These are phyloP conservation scores for Perca schrenkii DNA, from an alignment of 2,113 vertebrate species.

Conservation along the genomic window DNA sequence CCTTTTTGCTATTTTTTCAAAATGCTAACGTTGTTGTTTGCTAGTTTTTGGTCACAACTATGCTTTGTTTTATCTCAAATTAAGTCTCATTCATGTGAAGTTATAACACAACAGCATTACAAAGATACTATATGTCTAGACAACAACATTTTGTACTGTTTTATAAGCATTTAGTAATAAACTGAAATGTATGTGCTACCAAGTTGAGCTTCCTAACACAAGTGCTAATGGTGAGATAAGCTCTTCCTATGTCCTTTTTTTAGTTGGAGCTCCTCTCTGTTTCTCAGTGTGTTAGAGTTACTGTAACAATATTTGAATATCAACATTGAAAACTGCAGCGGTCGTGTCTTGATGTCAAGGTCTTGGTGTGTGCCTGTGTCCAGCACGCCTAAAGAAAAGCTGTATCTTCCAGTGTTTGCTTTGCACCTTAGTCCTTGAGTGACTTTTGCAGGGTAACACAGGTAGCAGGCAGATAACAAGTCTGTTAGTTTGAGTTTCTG, in stretches of 20 bases:
- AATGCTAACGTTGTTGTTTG: background rate
- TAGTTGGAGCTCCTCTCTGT: background rate
- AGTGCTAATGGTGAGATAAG: background rate
- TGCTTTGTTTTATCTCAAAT: background rate
- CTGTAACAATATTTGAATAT: background rate
- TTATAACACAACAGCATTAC: background rate
- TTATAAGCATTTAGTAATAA: background rate
- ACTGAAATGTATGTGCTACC: background rate
- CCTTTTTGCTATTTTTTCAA: background rate
- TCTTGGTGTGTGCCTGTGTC: background rate
- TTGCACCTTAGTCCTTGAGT: conserved; percentile 49
- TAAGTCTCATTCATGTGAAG: background rate
- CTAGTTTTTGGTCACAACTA: background rate
- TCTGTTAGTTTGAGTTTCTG: conserved; percentile 68
- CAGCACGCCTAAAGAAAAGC: conserved; percentile 38
- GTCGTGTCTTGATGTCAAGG: background rate
- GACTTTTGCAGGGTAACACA: conserved; percentile 29
- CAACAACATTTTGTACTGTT: background rate
- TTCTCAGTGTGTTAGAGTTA: background rate
- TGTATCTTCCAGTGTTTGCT: conserved; percentile 44
- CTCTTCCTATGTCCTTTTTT: background rate
- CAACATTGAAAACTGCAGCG: conserved; percentile 3
- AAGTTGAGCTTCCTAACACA: background rate
- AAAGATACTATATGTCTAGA: background rate
- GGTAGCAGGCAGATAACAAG: conserved; percentile 51